These are phyloP conservation scores for Epinephelus awoara DNA, from an alignment of 2,797 vertebrate species.

Conservation along the genomic window DNA sequence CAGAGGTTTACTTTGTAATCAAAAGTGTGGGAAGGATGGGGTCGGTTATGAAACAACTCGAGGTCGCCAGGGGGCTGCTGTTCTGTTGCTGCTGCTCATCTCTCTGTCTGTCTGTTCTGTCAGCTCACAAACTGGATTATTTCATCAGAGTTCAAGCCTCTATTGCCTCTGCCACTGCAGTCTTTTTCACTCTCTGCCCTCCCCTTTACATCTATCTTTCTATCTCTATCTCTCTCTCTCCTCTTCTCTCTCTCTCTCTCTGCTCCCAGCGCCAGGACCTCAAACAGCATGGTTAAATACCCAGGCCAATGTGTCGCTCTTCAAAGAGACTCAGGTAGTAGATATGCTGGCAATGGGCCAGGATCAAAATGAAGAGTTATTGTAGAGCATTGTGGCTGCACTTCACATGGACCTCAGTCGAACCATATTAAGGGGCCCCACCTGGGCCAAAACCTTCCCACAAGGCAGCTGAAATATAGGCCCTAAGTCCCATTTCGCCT, in stretches of 20 bases:
- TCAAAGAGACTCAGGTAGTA: conserved; percentile 91
- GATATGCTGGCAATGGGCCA: conserved; percentile 84
- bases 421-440: conserved; percentile 81
- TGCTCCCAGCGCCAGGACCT: conserved; percentile 85
- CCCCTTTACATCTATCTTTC: conserved; percentile 79
- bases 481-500: conserved; percentile 70
- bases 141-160: conserved; percentile 84
- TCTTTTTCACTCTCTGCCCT: conserved; percentile 80
- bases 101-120: conserved; percentile 77
- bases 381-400: conserved; percentile 79
- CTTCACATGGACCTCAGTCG: conserved; percentile 80
- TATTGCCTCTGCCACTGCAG: conserved; percentile 83
- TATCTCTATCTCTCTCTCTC: conserved; percentile 64
- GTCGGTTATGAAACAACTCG: conserved; percentile 73
- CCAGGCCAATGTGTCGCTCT: conserved; percentile 87
- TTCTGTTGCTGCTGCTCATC: conserved; percentile 70
- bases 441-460: conserved; percentile 78
- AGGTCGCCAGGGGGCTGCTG: conserved; percentile 70
- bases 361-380: conserved; percentile 86
- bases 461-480: conserved; percentile 83
- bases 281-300: conserved; percentile 91
- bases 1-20: conserved; percentile 62
- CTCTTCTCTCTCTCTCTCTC: conserved; percentile 69
- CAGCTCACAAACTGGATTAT: conserved; percentile 84
- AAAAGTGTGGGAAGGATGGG: conserved; percentile 53